Base-by-base conservation (phyloP, 2,888 invertebrate genomes). In the Meliscaeva auricollis region DNA sequence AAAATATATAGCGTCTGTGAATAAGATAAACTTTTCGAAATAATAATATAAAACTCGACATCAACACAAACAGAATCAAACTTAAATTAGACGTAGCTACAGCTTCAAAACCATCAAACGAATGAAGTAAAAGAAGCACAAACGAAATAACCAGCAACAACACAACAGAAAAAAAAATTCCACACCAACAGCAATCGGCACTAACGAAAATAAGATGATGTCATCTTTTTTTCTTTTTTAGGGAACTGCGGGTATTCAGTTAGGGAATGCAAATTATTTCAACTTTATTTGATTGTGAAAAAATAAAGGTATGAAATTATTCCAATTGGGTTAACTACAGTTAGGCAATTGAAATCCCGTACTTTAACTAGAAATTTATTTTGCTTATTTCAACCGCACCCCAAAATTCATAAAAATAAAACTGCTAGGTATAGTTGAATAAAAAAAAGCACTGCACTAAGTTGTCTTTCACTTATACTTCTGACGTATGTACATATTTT, bases 121-220 rank as follows among this genome's bases (percentile, higher is more conserved):
- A 62, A 60, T 66, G 72, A 79, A 66, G 32, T 41, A 60, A 54
- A 73, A 66, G 32, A 32, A 60, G 41, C 30, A 68, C 54, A 15
- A 60, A 66, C 15, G 8, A 11, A 68, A 68, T 46, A 74, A 76
- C 48, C 35, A 58, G 38, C 35, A 20, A 38, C 38, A 38, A 32
- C 11, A 56, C 1, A 52, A 17, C 13, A n/a, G n/a, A 26, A 26
- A 3, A 35, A 54, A 79, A 75, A 73, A 76, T 60, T 75, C 75
- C 75, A 76, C 79, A 84, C 50, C 46, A 60, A 15, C 22, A 74
- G 54, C 38, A 62, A 17, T 50, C n/a, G n/a, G n/a, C n/a, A n/a
- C n/a, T n/a, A n/a, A 73, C 60, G 64, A 60, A 22, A 44, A 62
- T 46, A 30, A 64, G 85, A 77, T 85, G 85, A 85, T 85, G 85